phyloP scores from a whole-genome alignment of 2,888 invertebrate genomes.

The Meta bourneti region DNA sequence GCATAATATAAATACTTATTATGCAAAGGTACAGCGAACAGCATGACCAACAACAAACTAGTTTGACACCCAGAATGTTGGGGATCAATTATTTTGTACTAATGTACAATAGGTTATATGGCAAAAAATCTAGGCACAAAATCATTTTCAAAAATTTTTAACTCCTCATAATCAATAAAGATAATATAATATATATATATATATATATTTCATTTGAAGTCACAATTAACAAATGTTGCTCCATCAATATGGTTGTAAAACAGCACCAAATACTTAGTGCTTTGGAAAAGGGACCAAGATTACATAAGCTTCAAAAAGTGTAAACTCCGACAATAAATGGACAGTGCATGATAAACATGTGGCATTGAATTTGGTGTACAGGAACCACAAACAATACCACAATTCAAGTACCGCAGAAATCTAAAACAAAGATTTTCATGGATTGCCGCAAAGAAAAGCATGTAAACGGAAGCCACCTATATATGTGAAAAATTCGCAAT shows the following conservation, averaged over 20 bases:
- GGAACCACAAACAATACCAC: conserved; percentile 65
- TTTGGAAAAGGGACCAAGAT: conserved; percentile 75
- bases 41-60: conserved; percentile 67
- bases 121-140: conserved; percentile 77
- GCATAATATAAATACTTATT: conserved; percentile 66
- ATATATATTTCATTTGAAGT: conserved; percentile 72
- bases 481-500: conserved; percentile 62
- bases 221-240: conserved; percentile 76
- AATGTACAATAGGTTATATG: conserved; percentile 73
- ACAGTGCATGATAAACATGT: conserved; percentile 76
- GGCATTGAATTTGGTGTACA: conserved; percentile 64
- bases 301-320: conserved; percentile 76
- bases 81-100: conserved; percentile 76
- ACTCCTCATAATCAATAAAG: conserved; percentile 75
- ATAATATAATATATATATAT: conserved; percentile 76
- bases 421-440: conserved; percentile 66
- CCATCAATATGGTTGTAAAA: conserved; percentile 76
- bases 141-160: conserved; percentile 76
- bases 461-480: conserved; percentile 75
- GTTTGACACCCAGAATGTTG: conserved; percentile 61
- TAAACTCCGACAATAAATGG: conserved; percentile 76
- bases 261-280: conserved; percentile 76
- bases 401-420: conserved; percentile 69
- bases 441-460: conserved; percentile 72
- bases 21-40: conserved; percentile 66